phyloP scores from a whole-genome alignment of 2,797 vertebrate species.

The Leucoraja ocellata region DNA sequence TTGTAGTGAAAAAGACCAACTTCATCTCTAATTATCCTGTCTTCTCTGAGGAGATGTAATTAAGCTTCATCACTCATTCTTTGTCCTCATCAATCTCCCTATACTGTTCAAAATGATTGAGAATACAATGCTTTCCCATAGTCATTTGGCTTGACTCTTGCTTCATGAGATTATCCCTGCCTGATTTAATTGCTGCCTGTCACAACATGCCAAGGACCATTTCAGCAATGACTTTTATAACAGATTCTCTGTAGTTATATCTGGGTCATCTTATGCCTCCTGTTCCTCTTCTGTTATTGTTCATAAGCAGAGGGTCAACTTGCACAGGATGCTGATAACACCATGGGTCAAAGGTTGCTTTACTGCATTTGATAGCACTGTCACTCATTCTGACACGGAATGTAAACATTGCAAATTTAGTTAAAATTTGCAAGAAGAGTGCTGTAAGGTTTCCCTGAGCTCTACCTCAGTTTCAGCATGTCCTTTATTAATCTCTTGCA shows the following conservation, averaged over 20 bases:
- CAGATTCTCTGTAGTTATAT: background rate
- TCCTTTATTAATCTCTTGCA: no score
- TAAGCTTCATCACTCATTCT: background rate
- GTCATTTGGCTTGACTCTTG: background rate
- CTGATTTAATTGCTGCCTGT: background rate
- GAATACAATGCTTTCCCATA: background rate
- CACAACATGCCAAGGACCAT: background rate
- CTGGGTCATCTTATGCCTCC: background rate
- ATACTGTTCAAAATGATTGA: background rate
- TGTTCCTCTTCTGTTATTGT: background rate
- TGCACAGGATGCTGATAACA: background rate
- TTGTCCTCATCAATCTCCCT: background rate
- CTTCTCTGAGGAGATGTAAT: background rate
- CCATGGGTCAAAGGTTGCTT: background rate
- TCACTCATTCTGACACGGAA: no score
- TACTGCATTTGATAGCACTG: background rate
- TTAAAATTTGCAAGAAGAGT: no score
- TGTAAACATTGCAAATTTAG: no score
- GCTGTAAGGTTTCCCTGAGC: no score
- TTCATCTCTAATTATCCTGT: constrained; percentile 16
- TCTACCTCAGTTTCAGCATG: no score
- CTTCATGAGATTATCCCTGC: background rate
- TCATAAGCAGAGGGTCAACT: no score
- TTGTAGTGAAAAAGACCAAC: background rate
- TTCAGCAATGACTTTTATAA: background rate